phyloP scores from a whole-genome alignment of 2,113 vertebrate genomes.

The Pantherophis guttatus region DNA sequence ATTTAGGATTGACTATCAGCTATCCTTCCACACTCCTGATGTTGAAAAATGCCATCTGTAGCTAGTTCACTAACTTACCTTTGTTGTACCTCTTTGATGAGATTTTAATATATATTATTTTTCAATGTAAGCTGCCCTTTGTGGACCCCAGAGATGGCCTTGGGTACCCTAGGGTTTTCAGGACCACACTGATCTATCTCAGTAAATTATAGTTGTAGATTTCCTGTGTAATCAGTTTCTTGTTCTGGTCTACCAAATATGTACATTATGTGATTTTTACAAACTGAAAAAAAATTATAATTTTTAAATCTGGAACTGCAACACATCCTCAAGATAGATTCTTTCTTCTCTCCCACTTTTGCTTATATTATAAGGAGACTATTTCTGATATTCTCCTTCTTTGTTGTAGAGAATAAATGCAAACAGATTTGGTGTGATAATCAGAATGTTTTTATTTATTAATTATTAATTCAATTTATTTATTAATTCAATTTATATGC shows the following conservation, averaged over 20 bases:
- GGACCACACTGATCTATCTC: neutral
- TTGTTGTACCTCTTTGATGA: neutral
- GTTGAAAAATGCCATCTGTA: neutral
- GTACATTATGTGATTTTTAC: neutral
- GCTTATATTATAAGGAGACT: neutral
- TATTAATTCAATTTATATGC: too few relatives aligned
- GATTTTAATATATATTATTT: neutral
- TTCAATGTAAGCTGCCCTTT: neutral
- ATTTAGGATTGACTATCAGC: neutral
- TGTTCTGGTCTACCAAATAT: neutral
- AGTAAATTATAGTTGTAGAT: neutral
- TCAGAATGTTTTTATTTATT: slow-evolving; percentile 44
- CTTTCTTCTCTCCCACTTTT: rapidly evolving
- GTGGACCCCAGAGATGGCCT: neutral
- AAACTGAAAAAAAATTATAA: neutral
- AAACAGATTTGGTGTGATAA: slow-evolving; percentile 27
- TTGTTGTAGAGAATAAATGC: slow-evolving; percentile 5
- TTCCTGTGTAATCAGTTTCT: neutral
- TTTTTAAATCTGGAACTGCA: neutral
- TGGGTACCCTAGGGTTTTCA: too few relatives aligned
- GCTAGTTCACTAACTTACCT: neutral
- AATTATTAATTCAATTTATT: too few relatives aligned
- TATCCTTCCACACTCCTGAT: neutral
- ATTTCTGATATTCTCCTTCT: slow-evolving; percentile 14
- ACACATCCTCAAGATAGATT: neutral